These are phyloP conservation scores for Disparrhopalites patrizii DNA, from an alignment of 2,888 invertebrate genomes.

Conservation along the genomic window DNA sequence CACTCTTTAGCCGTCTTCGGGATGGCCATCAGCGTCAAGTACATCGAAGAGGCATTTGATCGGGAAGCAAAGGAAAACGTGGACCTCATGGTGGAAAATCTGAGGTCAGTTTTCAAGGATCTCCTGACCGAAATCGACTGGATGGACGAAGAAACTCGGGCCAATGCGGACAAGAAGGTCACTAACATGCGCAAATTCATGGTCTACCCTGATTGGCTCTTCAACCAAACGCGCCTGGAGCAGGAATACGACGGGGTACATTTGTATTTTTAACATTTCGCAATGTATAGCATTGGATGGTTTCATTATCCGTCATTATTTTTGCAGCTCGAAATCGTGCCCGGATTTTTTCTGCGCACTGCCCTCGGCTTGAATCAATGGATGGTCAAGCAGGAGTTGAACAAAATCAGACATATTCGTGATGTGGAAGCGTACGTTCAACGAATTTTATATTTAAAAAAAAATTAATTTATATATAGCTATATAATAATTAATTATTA, in stretches of 20 bases:
- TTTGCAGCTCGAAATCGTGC: not conserved
- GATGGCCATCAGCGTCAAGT: conserved; percentile 45
- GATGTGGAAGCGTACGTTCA: conserved; percentile 38
- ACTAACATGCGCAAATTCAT: conserved; percentile 71
- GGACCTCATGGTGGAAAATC: conserved; percentile 69
- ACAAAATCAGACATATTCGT: conserved; percentile 27
- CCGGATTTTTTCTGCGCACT: conserved; percentile 14
- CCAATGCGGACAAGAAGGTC: conserved; percentile 64
- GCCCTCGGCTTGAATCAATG: conserved; percentile 21
- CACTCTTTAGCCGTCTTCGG: conserved; percentile 34
- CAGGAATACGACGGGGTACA: conserved; percentile 61
- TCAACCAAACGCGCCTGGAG: conserved; percentile 63
- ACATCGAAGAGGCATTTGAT: conserved; percentile 36
- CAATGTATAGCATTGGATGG: no score
- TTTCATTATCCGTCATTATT: no score
- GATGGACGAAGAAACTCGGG: conserved; percentile 72
- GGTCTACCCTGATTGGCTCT: conserved; percentile 77
- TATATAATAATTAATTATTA: no score
- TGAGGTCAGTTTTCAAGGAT: conserved; percentile 67
- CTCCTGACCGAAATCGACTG: conserved; percentile 66
- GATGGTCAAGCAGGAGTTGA: conserved; percentile 27
- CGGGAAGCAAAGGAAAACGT: conserved; percentile 35
- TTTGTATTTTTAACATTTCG: no score
- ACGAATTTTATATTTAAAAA: no score
- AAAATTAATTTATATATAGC: no score